Evolutionary conservation across 2,888 invertebrate genomes (phyloP).

Genomic region (Pterobdella sp.): DNA sequence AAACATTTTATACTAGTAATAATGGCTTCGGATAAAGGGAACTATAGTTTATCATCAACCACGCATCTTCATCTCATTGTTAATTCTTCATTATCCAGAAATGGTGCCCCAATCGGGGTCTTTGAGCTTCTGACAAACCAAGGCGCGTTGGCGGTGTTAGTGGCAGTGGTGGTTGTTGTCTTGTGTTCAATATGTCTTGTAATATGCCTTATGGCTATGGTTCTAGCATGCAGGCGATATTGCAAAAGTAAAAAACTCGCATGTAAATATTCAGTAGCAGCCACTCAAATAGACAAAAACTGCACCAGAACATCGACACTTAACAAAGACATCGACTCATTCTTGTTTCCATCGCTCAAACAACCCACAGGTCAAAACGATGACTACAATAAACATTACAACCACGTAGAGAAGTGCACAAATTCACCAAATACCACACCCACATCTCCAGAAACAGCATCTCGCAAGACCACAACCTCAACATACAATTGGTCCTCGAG

Average conservation of each 20-base stretch:
- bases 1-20: conserved; percentile 7
- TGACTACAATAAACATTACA: conserved; percentile 1
- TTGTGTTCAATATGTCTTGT: neutral
- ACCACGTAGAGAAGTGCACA: neutral
- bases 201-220: neutral
- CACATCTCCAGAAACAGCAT: neutral
- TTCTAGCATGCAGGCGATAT: conserved; percentile 9
- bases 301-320: conserved; percentile 1
- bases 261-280: conserved; percentile 13
- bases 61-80: conserved; percentile 10
- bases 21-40: conserved; percentile 14
- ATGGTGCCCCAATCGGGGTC: neutral
- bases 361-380: conserved; percentile 9
- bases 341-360: neutral
- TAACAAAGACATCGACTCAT: conserved; percentile 3
- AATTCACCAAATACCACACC: neutral
- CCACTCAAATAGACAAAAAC: conserved; percentile 8
- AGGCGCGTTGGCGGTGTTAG: neutral
- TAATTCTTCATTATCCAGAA: conserved; percentile 14
- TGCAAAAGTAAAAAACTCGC: conserved; percentile 1
- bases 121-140: neutral
- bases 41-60: neutral
- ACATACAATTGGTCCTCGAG: neutral
- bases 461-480: neutral
- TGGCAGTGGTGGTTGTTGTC: neutral